Conservation (phyloP, 2,113 vertebrate species). For the Sinocyclocheilus maitianheensis region DNA sequence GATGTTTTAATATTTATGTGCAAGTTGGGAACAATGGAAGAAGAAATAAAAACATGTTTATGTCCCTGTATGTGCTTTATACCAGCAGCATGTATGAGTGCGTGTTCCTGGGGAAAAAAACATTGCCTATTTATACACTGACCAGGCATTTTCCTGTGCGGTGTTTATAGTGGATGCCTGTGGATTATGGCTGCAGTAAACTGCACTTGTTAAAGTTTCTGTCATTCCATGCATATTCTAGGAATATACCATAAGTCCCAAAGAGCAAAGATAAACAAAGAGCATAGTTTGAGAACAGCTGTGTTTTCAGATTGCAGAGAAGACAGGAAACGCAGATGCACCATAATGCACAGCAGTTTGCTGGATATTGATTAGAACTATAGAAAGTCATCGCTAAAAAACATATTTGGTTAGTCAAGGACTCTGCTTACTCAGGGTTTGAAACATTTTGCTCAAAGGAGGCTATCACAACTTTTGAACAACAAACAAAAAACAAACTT, state of each 20-base stretch:
- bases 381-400: neutral
- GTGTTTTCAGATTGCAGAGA: neutral
- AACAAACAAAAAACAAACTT: no score
- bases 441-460: neutral
- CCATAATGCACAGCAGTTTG: neutral
- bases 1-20: no score
- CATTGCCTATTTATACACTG: conserved; percentile 64
- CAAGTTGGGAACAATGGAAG: no score
- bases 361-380: neutral
- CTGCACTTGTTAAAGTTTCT: conserved; percentile 66
- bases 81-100: neutral
- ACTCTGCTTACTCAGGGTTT: neutral
- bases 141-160: conserved; percentile 66
- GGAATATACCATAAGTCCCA: conserved; percentile 44
- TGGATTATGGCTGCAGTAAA: conserved; percentile 64
- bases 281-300: neutral
- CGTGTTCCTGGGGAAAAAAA: conserved; percentile 37
- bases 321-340: neutral
- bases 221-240: conserved; percentile 57
- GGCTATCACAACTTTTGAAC: neutral
- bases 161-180: conserved; percentile 71
- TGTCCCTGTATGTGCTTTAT: neutral
- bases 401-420: neutral
- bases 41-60: conserved; percentile 10
- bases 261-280: conserved; percentile 15